Percentiles rank a stretch among this genome's conserved stretches.
These are phyloP conservation scores for Tetragonula clypearis DNA, from an alignment of 1,140 invertebrate genomes.

Conservation along the genomic window DNA sequence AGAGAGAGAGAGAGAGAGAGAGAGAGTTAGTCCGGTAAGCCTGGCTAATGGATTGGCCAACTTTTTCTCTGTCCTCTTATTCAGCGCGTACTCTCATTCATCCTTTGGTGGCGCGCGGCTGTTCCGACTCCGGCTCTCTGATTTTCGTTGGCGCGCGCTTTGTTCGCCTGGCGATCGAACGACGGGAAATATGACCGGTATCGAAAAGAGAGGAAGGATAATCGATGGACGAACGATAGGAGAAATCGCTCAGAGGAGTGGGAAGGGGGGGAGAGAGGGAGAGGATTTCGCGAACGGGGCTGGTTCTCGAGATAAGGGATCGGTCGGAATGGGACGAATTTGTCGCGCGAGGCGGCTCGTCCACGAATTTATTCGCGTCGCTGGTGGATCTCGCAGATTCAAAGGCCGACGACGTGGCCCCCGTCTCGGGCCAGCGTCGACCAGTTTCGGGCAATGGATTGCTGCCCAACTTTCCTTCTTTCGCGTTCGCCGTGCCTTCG, in stretches of 20 bases:
- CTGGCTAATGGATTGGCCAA: conserved; percentile 63
- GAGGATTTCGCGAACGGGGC: not conserved
- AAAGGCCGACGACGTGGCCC: conserved; percentile 21
- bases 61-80: conserved; percentile 57
- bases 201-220: conserved; percentile 1
- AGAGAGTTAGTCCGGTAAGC: conserved; percentile 4
- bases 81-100: conserved; percentile 38
- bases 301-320: not conserved
- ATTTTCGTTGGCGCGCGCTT: conserved; percentile 1
- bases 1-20: no score
- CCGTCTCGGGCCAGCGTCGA: not conserved
- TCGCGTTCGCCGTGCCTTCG: not conserved
- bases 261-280: no score
- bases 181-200: conserved; percentile 38
- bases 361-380: conserved; percentile 40
- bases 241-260: no score
- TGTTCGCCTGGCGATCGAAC: conserved; percentile 22
- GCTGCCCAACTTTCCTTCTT: conserved; percentile 26
- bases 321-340: conserved; percentile 26
- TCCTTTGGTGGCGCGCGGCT: conserved; percentile 32
- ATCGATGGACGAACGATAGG: conserved; percentile 40
- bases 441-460: conserved; percentile 41
- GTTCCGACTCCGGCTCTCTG: not conserved
- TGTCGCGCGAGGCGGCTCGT: conserved; percentile 16
- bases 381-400: conserved; percentile 35